These are phyloP conservation scores for Hymenochirus boettgeri DNA, from an alignment of 2,113 vertebrate species.

Conservation along the genomic window DNA sequence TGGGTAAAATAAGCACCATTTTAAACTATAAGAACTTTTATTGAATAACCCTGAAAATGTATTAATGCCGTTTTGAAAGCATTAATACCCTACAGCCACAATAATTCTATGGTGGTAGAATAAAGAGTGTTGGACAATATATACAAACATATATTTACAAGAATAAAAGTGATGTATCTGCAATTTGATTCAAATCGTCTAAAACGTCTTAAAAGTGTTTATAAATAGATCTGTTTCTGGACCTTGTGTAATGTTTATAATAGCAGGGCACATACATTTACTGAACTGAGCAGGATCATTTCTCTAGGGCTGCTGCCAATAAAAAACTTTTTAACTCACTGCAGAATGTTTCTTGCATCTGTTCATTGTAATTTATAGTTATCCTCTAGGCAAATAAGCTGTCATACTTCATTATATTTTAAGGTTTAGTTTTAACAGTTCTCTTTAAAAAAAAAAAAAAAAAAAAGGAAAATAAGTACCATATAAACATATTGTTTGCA, in stretches of 20 bases:
- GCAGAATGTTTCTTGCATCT: slow-evolving; percentile 32
- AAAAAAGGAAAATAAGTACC: too few species aligned
- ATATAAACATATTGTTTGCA: too few species aligned
- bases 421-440: slow-evolving; percentile 18
- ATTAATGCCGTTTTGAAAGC: too few species aligned
- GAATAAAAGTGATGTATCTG: too few species aligned
- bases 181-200: too few species aligned
- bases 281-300: slow-evolving; percentile 28
- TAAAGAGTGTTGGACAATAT: too few species aligned
- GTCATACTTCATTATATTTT: slow-evolving; percentile 35
- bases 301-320: slow-evolving; percentile 39
- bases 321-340: slow-evolving; percentile 33
- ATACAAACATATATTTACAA: too few species aligned
- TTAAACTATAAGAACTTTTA: too few species aligned
- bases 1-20: too few species aligned
- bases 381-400: slow-evolving; percentile 36
- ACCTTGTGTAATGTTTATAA: slow-evolving; percentile 5
- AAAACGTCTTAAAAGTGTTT: slow-evolving; percentile 10
- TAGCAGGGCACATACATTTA: slow-evolving; percentile 1
- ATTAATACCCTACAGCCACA: too few species aligned
- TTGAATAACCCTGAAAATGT: too few species aligned
- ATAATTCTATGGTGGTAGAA: too few species aligned
- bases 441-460: slow-evolving; percentile 3
- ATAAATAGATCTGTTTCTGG: slow-evolving; percentile 16
- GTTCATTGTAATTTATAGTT: slow-evolving; percentile 38